Evolutionary conservation across 2,113 vertebrate species (phyloP).

Genomic region (Prinia subflava): DNA sequence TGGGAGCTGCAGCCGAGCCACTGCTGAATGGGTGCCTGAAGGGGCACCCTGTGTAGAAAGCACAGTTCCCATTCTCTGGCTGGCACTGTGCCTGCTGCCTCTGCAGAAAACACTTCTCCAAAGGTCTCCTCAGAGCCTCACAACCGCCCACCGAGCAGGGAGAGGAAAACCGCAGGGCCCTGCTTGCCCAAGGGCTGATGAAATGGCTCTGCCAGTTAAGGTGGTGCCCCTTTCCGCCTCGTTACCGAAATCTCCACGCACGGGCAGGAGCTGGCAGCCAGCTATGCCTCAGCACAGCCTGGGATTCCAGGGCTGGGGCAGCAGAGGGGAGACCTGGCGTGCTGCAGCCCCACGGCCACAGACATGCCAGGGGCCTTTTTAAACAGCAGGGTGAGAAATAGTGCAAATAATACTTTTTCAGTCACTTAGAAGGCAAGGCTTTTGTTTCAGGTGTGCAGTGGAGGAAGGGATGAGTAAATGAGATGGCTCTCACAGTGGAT

Average conservation of each 20-base stretch:
- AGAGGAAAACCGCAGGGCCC: background rate
- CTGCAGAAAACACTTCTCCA: constrained; percentile 24
- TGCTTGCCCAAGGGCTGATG: background rate
- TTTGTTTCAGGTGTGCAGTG: background rate
- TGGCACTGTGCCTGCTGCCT: background rate
- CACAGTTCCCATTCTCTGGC: background rate
- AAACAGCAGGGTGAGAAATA: background rate
- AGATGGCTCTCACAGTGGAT: background rate
- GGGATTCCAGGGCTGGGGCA: background rate
- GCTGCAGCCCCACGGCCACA: background rate
- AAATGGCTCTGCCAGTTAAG: background rate
- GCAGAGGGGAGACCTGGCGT: background rate
- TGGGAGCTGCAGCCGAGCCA: background rate
- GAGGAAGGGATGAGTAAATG: background rate
- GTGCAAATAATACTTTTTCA: background rate
- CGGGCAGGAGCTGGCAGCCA: accelerated
- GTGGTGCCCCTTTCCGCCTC: background rate
- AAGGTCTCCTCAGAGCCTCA: background rate
- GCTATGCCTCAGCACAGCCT: background rate
- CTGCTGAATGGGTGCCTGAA: background rate
- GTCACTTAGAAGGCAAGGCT: background rate
- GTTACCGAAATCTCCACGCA: background rate
- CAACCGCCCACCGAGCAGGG: accelerated
- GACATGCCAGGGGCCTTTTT: background rate
- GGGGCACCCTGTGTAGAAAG: background rate